A percentile compares a stretch with the other conserved stretches of the same genome.
These are phyloP conservation scores for Sternotherus odoratus DNA, from an alignment of 2,797 vertebrate genomes.

Conservation along the genomic window DNA sequence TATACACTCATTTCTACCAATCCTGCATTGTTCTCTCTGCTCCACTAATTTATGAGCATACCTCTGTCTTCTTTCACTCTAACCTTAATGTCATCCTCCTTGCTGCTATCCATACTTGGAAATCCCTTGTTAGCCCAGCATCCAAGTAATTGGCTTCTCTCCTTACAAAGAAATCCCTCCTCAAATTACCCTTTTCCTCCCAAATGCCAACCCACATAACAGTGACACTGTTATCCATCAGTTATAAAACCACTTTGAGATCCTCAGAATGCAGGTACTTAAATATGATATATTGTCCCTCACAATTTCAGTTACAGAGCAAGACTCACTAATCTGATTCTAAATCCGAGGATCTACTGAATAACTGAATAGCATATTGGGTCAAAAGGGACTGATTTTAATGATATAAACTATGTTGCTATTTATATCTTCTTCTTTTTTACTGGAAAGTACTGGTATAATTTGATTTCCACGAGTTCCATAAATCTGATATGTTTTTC, in stretches of 20 bases:
- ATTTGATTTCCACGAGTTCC: too few relatives aligned
- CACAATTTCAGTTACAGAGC: not conserved
- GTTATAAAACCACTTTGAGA: not conserved
- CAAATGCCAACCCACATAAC: not conserved
- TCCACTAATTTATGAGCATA: not conserved
- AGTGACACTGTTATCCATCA: not conserved
- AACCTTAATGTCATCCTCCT: not conserved
- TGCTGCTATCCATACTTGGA: not conserved
- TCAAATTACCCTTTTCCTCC: not conserved
- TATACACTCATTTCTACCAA: not conserved
- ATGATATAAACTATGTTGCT: not conserved
- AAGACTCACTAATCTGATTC: not conserved
- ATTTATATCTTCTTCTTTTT: not conserved
- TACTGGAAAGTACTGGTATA: not conserved
- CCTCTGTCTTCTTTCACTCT: not conserved
- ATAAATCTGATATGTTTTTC: not conserved
- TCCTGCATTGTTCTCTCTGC: not conserved
- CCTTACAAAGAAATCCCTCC: not conserved
- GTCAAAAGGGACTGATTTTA: not conserved
- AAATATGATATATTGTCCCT: not conserved
- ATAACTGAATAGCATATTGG: not conserved
- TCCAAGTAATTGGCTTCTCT: not conserved
- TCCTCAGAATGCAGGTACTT: not conserved
- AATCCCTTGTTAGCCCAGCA: not conserved
- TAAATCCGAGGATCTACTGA: not conserved